phyloP scores from a whole-genome alignment of 2,888 invertebrate genomes.

The Notocelia uddmanniana region DNA sequence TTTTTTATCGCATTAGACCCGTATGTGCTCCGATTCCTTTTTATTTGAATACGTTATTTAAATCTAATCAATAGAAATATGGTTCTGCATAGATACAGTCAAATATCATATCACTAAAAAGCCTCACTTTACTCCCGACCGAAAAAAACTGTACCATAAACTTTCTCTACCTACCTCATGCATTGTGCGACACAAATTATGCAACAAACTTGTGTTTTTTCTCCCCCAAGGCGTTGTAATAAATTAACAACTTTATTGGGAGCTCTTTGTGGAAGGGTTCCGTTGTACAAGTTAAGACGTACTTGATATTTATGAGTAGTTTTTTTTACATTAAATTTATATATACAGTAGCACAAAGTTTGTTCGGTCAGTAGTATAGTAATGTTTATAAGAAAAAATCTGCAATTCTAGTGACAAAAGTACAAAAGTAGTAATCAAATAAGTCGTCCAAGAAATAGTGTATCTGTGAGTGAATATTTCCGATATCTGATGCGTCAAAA shows the following conservation, averaged over 20 bases:
- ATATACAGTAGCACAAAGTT: constrained; percentile 21
- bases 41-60: too few species aligned
- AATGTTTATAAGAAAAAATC: background rate
- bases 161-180: constrained; percentile 35
- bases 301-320: constrained; percentile 37
- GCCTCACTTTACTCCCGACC: constrained; percentile 16
- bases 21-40: too few species aligned
- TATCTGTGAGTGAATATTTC: too few species aligned
- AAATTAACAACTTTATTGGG: constrained; percentile 64
- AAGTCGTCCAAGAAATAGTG: too few species aligned
- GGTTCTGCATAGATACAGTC: background rate
- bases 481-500: too few species aligned
- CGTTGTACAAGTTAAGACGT: constrained; percentile 33
- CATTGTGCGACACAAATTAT: constrained; percentile 50
- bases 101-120: background rate
- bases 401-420: background rate
- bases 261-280: constrained; percentile 55
- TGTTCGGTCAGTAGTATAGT: constrained; percentile 11
- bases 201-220: constrained; percentile 54
- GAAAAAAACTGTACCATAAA: constrained; percentile 29
- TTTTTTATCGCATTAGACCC: too few species aligned
- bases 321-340: constrained; percentile 24
- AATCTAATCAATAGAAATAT: background rate
- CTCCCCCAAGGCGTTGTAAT: constrained; percentile 51
- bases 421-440: too few species aligned